phyloP scores from a whole-genome alignment of 2,113 vertebrate species.

The Silurus meridionalis region DNA sequence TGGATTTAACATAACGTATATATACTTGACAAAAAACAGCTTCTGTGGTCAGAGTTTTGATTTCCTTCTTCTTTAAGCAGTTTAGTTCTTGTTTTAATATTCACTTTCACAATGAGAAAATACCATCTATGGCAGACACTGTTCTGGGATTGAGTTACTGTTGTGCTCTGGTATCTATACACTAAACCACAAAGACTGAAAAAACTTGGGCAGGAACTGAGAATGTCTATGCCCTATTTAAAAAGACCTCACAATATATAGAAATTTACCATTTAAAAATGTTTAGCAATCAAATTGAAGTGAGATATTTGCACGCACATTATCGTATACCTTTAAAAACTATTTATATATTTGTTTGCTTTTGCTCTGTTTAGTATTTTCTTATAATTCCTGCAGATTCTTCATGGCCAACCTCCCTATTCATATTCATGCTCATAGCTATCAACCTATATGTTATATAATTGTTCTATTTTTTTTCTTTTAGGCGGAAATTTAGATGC shows the following conservation, averaged over 20 bases:
- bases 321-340: too few relatives aligned
- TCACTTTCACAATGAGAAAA: slow-evolving; percentile 21
- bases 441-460: too few relatives aligned
- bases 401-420: too few relatives aligned
- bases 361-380: too few relatives aligned
- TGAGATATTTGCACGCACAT: too few relatives aligned
- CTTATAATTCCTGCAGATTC: too few relatives aligned
- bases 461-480: too few relatives aligned
- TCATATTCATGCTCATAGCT: too few relatives aligned
- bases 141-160: not conserved
- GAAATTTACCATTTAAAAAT: too few relatives aligned
- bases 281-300: too few relatives aligned
- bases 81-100: slow-evolving; percentile 8
- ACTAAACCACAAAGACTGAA: not conserved
- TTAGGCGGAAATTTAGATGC: too few relatives aligned
- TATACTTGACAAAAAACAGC: not conserved
- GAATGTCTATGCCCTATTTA: not conserved
- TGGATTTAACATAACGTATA: not conserved
- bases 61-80: slow-evolving; percentile 3
- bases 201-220: not conserved
- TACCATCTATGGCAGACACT: not conserved
- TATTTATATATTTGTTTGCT: too few relatives aligned
- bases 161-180: not conserved
- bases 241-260: not conserved
- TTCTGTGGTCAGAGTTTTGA: not conserved